Evolutionary conservation across 2,797 vertebrate genomes (phyloP).

Genomic region (Enteromius radiatus): DNA sequence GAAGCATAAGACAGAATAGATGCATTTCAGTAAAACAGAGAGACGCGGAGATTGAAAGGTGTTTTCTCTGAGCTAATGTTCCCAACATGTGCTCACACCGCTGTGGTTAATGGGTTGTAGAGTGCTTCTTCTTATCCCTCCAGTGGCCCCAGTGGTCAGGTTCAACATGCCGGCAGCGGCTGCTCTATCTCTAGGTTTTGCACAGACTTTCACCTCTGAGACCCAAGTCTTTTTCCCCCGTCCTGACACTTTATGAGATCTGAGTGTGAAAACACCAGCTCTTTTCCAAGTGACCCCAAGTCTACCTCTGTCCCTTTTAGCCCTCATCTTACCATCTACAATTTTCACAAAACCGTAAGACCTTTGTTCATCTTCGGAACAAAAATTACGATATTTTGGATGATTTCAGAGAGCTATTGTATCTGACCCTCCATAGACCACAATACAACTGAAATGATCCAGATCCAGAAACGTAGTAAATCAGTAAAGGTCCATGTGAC

Average conservation of each 20-base stretch:
- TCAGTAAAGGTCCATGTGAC: too few relatives aligned
- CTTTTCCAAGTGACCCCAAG: constrained; percentile 36
- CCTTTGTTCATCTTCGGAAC: too few relatives aligned
- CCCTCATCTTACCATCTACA: constrained; percentile 3
- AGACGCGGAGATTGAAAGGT: neutral
- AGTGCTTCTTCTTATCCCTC: constrained; percentile 12
- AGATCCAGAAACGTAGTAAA: too few relatives aligned
- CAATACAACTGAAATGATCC: too few relatives aligned
- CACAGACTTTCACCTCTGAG: constrained; percentile 17
- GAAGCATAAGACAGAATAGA: neutral
- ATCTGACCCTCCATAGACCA: too few relatives aligned
- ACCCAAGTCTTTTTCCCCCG: constrained; percentile 33
- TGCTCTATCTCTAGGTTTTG: neutral
- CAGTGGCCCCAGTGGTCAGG: constrained; percentile 9
- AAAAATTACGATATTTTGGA: too few relatives aligned
- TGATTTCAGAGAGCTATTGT: too few relatives aligned
- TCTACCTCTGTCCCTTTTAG: constrained; percentile 21
- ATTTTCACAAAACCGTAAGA: constrained; percentile 13
- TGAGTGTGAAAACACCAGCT: constrained; percentile 49
- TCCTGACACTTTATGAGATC: constrained; percentile 27
- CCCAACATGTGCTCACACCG: neutral
- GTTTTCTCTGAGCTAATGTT: neutral
- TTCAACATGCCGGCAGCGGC: neutral
- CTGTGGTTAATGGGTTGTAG: constrained; percentile 36
- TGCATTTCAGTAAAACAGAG: neutral